These are phyloP conservation scores for Cacatua alba DNA, from an alignment of 2,113 vertebrate genomes.

Conservation along the genomic window DNA sequence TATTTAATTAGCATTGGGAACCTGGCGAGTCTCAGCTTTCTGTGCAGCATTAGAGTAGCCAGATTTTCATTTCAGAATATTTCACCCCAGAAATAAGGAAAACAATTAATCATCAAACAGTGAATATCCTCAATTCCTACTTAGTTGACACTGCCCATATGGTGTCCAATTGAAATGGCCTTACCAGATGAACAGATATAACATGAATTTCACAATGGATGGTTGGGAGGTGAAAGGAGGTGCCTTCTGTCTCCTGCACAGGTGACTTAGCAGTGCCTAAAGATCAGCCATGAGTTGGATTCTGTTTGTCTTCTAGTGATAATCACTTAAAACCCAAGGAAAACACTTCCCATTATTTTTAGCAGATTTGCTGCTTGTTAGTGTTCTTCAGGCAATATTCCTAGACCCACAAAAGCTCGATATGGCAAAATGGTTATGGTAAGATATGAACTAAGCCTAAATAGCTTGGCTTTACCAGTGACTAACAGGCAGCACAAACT, in stretches of 20 bases:
- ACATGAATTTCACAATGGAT: neutral
- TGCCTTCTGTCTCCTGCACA: neutral
- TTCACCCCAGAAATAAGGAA: neutral
- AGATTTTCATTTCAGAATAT: neutral
- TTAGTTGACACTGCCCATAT: neutral
- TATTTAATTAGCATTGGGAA: neutral
- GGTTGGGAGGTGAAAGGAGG: neutral
- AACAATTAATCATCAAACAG: neutral
- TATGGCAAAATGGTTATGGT: neutral
- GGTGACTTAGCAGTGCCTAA: neutral
- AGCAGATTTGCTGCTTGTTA: neutral
- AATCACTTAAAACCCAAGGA: neutral
- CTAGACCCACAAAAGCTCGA: neutral
- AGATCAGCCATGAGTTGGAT: neutral
- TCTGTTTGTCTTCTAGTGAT: neutral
- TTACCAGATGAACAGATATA: neutral
- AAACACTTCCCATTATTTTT: fast-evolving
- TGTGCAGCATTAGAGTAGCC: neutral
- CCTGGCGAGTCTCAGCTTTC: neutral
- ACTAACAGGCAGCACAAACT: neutral
- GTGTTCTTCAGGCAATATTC: neutral
- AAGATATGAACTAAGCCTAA: neutral
- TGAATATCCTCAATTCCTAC: neutral
- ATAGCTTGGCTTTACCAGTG: neutral
- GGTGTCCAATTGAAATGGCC: neutral